These are phyloP conservation scores for Chironomus riparius DNA, from an alignment of 2,888 invertebrate genomes.

Conservation along the genomic window DNA sequence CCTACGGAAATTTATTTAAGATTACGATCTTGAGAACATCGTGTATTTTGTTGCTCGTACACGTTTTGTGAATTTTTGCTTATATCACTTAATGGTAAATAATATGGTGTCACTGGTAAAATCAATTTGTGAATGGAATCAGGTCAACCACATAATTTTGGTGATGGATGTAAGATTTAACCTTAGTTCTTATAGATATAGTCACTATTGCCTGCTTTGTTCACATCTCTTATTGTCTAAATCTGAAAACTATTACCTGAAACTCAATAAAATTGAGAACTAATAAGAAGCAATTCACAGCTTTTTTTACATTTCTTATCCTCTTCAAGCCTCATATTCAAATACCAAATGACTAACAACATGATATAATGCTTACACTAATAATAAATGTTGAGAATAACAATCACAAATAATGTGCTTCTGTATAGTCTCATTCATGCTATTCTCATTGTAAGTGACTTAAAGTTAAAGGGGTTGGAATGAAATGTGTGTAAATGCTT, in stretches of 20 bases:
- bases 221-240: too few species aligned
- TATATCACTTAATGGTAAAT: background rate
- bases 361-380: background rate
- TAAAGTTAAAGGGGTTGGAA: background rate
- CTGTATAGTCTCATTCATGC: background rate
- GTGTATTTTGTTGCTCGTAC: background rate
- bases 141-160: background rate
- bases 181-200: too few species aligned
- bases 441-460: background rate
- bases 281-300: too few species aligned
- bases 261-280: too few species aligned
- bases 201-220: too few species aligned
- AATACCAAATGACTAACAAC: background rate
- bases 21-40: background rate
- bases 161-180: too few species aligned
- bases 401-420: background rate
- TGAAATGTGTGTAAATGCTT: background rate
- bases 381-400: background rate
- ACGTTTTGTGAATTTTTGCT: background rate
- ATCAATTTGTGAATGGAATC: background rate
- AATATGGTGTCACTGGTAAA: background rate
- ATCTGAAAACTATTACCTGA: too few species aligned
- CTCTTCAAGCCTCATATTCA: background rate
- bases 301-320: too few species aligned
- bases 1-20: too few species aligned